A percentile compares a stretch with the other conserved stretches of the same genome.
These are phyloP conservation scores for Trissolcus japonicus DNA, from an alignment of 2,888 invertebrate genomes.

Conservation along the genomic window DNA sequence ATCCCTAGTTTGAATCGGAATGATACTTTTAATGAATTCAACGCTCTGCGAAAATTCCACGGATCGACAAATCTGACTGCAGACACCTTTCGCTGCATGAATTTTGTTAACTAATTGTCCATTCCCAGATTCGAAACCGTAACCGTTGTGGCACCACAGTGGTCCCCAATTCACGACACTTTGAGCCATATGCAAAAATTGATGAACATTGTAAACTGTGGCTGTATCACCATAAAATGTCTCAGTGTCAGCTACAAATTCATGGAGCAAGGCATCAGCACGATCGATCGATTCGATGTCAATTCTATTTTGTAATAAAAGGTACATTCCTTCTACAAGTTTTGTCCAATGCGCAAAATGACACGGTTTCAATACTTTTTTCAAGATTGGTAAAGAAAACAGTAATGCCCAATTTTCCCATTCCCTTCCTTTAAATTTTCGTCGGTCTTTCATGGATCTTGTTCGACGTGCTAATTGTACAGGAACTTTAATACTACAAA, in stretches of 20 bases:
- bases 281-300: neutral
- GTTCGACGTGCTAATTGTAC: neutral
- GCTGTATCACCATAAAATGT: neutral
- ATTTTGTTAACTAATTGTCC: neutral
- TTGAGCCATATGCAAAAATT: neutral
- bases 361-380: neutral
- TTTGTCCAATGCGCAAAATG: neutral
- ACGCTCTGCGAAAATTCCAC: neutral
- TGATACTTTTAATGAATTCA: neutral
- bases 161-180: neutral
- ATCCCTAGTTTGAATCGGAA: neutral
- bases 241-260: neutral
- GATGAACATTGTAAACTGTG: neutral
- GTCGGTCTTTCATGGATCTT: neutral
- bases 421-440: neutral
- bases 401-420: neutral
- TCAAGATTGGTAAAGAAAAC: neutral
- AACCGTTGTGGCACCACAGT: neutral
- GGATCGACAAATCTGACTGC: constrained; percentile 7
- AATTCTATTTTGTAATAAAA: neutral
- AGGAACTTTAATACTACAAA: neutral
- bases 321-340: neutral
- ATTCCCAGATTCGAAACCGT: neutral
- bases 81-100: constrained; percentile 4
- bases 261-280: neutral